Percentiles rank a stretch among this genome's conserved stretches.
phyloP scores from a whole-genome alignment of 2,113 vertebrate species.

The Chionis minor region DNA sequence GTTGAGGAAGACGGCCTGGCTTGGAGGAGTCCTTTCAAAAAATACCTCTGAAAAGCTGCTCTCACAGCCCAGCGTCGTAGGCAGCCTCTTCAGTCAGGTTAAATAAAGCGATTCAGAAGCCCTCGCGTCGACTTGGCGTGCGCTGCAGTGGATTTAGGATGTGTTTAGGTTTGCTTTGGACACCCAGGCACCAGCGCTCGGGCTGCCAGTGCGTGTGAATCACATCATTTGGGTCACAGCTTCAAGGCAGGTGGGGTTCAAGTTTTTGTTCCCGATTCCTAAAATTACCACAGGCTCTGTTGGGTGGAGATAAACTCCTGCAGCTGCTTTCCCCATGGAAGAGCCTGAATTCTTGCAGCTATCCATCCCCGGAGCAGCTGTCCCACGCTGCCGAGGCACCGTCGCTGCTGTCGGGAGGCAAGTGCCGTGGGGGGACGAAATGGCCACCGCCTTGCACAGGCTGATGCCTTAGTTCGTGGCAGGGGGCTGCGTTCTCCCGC shows the following conservation, averaged over 20 bases:
- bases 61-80: fast-evolving
- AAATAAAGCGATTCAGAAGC: background rate
- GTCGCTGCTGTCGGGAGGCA: background rate
- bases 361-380: background rate
- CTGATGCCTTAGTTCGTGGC: fast-evolving
- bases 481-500: background rate
- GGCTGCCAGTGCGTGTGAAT: background rate
- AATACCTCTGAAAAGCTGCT: background rate
- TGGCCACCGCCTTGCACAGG: background rate
- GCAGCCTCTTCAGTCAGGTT: background rate
- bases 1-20: background rate
- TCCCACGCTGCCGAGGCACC: background rate
- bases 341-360: background rate
- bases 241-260: background rate
- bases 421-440: too few relatives aligned
- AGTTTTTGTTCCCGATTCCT: background rate
- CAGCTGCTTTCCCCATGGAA: background rate
- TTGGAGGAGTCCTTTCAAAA: background rate
- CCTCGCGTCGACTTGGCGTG: fast-evolving
- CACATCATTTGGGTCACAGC: background rate
- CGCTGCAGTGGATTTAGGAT: fast-evolving
- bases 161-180: background rate
- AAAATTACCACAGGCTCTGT: background rate
- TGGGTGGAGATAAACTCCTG: background rate
- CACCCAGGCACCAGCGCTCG: background rate